These are phyloP conservation scores for Teleopsis dalmanni DNA, from an alignment of 1,140 invertebrate genomes.

Conservation along the genomic window DNA sequence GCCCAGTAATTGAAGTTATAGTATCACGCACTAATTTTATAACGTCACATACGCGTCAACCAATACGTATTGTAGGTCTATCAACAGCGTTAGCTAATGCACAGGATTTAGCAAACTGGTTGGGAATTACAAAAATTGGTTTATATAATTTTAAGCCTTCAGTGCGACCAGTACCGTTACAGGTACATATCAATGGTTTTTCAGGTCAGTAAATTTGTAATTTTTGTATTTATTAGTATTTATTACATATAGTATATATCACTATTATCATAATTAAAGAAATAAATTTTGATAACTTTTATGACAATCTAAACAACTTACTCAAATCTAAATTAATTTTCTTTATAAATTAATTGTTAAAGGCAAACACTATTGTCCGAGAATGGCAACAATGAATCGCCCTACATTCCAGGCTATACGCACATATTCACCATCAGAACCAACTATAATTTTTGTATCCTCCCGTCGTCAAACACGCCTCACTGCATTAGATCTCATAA, in stretches of 20 bases:
- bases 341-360: constrained; percentile 52
- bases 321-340: no score
- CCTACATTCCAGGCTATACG: constrained; percentile 95
- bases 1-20: constrained; percentile 78
- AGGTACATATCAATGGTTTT: constrained; percentile 85
- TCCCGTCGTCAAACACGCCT: constrained; percentile 95
- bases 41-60: constrained; percentile 69
- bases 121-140: constrained; percentile 83
- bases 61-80: constrained; percentile 84
- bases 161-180: constrained; percentile 92
- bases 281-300: no score
- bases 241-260: no score
- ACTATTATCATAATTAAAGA: no score
- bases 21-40: constrained; percentile 89
- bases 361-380: constrained; percentile 93
- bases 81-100: constrained; percentile 98
- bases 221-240: not conserved
- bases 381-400: constrained; percentile 99
- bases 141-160: constrained; percentile 97
- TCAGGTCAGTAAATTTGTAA: constrained; percentile 47
- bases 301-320: no score
- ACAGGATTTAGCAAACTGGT: constrained; percentile 92
- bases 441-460: constrained; percentile 92
- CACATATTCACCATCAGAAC: constrained; percentile 83
- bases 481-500: constrained; percentile 93